phyloP scores from a whole-genome alignment of 2,797 vertebrate genomes.

The Petrocephalus sullivani region DNA sequence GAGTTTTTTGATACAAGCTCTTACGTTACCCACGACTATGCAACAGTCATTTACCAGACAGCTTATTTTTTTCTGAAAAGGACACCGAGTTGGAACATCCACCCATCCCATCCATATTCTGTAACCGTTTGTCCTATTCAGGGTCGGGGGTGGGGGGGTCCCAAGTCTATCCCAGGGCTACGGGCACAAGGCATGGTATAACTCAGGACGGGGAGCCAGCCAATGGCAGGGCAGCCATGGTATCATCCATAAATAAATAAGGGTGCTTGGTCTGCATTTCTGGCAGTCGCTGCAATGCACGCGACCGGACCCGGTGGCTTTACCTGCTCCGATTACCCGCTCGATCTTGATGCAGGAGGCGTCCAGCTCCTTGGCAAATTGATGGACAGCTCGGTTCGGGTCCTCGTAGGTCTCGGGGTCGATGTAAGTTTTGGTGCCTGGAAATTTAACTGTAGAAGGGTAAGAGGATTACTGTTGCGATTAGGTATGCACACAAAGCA shows the following conservation, averaged over 20 bases:
- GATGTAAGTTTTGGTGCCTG: slow-evolving; percentile 99
- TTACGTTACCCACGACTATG: slow-evolving; percentile 46
- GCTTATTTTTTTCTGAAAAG: neutral
- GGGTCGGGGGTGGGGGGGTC: neutral
- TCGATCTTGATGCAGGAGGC: slow-evolving; percentile 99
- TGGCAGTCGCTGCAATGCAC: slow-evolving; percentile 81
- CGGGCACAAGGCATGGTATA: neutral
- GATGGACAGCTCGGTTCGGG: slow-evolving; percentile 98
- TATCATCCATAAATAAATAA: slow-evolving; percentile 54
- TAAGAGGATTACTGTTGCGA: slow-evolving; percentile 94
- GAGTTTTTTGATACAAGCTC: slow-evolving; percentile 52
- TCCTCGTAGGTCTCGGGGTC: slow-evolving; percentile 99
- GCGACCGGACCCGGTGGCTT: slow-evolving; percentile 66
- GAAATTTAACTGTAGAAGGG: slow-evolving; percentile 99
- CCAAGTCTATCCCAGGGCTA: neutral
- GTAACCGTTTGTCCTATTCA: neutral
- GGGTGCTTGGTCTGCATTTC: slow-evolving; percentile 76
- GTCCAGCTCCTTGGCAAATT: slow-evolving; percentile 99
- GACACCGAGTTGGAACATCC: neutral
- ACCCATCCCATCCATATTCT: neutral
- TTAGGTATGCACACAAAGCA: slow-evolving; percentile 77
- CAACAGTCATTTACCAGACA: slow-evolving; percentile 42
- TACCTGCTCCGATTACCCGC: slow-evolving; percentile 97
- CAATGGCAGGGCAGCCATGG: neutral
- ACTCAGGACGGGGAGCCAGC: neutral